Evolutionary conservation across 1,140 invertebrate species (phyloP).

Genomic region (Drosophila sproati): DNA sequence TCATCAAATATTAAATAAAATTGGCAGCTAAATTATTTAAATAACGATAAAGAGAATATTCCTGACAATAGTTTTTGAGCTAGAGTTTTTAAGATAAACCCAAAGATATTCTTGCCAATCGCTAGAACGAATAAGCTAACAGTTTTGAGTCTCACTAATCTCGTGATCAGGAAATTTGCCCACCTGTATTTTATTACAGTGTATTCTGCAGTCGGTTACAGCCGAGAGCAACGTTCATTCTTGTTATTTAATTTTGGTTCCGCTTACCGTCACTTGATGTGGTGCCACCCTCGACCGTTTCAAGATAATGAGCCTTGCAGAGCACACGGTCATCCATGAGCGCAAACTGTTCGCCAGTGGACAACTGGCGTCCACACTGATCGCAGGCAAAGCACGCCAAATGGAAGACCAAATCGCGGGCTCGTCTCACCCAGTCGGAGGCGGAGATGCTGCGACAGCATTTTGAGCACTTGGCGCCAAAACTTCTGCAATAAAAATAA

Average conservation of each 20-base stretch:
- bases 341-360: slow-evolving; percentile 98
- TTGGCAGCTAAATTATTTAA: too few relatives aligned
- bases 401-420: slow-evolving; percentile 97
- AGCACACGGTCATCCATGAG: slow-evolving; percentile 96
- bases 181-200: background rate
- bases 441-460: slow-evolving; percentile 96
- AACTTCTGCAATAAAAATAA: slow-evolving; percentile 90
- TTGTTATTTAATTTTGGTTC: slow-evolving; percentile 27
- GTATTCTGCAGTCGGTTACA: background rate
- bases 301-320: slow-evolving; percentile 98
- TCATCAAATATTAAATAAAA: too few relatives aligned
- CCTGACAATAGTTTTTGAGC: too few relatives aligned
- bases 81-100: too few relatives aligned
- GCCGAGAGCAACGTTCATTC: background rate
- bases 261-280: slow-evolving; percentile 93
- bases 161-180: too few relatives aligned
- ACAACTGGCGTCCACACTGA: slow-evolving; percentile 97
- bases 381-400: slow-evolving; percentile 99
- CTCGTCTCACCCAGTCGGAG: slow-evolving; percentile 98
- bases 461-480: slow-evolving; percentile 98
- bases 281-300: slow-evolving; percentile 95
- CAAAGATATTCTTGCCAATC: too few relatives aligned
- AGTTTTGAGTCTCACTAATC: too few relatives aligned
- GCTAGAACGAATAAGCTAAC: too few relatives aligned
- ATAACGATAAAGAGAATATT: too few relatives aligned